phyloP scores from a whole-genome alignment of 2,113 vertebrate genomes.

The Dromaius novaehollandiae region DNA sequence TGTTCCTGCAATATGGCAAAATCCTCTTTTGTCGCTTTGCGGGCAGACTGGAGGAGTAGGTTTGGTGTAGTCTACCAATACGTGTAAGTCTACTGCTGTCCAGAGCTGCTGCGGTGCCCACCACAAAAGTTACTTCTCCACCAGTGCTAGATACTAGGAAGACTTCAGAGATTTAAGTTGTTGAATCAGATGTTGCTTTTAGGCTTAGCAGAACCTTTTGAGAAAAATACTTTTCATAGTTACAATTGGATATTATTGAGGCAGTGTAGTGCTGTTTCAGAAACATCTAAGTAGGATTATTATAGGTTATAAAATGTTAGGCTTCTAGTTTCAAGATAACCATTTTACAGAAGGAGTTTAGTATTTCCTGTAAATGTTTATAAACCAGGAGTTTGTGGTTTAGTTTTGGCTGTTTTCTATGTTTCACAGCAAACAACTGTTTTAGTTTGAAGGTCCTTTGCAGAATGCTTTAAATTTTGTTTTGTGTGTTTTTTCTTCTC shows the following conservation, averaged over 20 bases:
- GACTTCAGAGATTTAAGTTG: neutral
- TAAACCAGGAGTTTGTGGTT: slow-evolving; percentile 55
- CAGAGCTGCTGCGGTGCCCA: neutral
- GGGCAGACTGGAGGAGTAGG: neutral
- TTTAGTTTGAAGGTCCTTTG: slow-evolving; percentile 34
- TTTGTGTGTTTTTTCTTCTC: neutral
- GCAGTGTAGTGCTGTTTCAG: neutral
- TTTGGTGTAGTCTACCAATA: neutral
- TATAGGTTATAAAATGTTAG: slow-evolving; percentile 53
- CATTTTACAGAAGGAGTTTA: slow-evolving; percentile 58
- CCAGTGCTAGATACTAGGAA: neutral
- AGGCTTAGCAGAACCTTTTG: slow-evolving; percentile 26
- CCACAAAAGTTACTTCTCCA: neutral
- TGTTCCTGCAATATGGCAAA: neutral
- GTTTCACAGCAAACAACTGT: slow-evolving; percentile 11
- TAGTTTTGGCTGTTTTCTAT: slow-evolving; percentile 32
- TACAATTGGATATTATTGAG: neutral
- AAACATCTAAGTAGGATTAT: slow-evolving; percentile 31
- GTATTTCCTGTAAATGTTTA: slow-evolving; percentile 68
- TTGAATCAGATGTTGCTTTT: neutral
- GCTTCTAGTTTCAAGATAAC: slow-evolving; percentile 58
- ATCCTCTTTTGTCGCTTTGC: neutral
- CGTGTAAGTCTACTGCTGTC: neutral
- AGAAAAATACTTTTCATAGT: neutral
- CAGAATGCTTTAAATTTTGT: slow-evolving; percentile 27